Evolutionary conservation across 2,888 invertebrate genomes (phyloP).

Genomic region (Rotaria socialis): DNA sequence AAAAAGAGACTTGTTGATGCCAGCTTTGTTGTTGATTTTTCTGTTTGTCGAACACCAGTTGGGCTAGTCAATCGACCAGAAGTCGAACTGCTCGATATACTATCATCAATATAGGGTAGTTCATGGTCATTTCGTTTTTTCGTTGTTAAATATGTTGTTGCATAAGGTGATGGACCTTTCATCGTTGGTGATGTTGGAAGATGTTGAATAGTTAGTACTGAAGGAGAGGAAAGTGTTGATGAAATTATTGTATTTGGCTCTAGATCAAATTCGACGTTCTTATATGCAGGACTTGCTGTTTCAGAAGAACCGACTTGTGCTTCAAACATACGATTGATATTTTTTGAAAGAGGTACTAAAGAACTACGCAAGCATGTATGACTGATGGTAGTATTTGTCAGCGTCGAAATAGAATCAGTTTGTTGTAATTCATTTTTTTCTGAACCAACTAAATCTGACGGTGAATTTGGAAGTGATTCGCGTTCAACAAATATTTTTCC

Average conservation of each 20-base stretch:
- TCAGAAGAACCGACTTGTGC: background rate
- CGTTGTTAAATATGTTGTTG: constrained; percentile 1
- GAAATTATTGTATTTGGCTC: background rate
- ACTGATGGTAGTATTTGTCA: background rate
- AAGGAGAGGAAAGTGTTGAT: background rate
- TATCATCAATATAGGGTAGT: constrained; percentile 25
- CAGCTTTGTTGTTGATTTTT: background rate
- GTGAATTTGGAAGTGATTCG: background rate
- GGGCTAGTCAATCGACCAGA: background rate
- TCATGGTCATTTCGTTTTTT: background rate
- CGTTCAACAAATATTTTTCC: background rate
- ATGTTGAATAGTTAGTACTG: background rate
- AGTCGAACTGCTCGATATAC: background rate
- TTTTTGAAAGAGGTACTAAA: background rate
- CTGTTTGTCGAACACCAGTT: background rate
- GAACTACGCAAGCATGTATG: background rate
- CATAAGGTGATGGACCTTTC: constrained; percentile 11
- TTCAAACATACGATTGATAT: background rate
- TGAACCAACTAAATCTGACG: background rate
- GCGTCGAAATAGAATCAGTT: background rate
- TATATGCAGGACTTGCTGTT: background rate
- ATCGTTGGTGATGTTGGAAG: no score
- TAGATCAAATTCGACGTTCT: background rate
- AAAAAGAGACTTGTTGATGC: background rate
- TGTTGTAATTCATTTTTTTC: background rate